phyloP scores from a whole-genome alignment of 1,140 invertebrate species.

The Drosophila biarmipes region DNA sequence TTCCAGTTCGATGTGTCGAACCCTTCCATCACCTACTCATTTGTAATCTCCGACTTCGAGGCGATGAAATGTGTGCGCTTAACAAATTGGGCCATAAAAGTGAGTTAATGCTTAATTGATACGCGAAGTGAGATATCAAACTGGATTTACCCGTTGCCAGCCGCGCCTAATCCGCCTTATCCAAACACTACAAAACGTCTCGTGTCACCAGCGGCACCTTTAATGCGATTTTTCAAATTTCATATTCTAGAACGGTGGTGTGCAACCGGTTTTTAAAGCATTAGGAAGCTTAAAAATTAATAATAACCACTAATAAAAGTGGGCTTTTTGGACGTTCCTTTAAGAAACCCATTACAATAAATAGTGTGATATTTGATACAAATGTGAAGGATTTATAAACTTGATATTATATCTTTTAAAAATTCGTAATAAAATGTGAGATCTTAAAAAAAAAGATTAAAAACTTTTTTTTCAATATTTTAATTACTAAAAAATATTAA shows the following conservation, averaged over 20 bases:
- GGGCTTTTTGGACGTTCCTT: slow-evolving; percentile 9
- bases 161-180: slow-evolving; percentile 24
- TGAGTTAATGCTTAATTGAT: slow-evolving; percentile 65
- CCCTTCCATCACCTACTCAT: slow-evolving; percentile 1
- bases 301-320: slow-evolving; percentile 7
- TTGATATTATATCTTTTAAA: no score
- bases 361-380: background rate
- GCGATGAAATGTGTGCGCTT: slow-evolving; percentile 68
- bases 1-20: slow-evolving; percentile 38
- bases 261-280: slow-evolving; percentile 4
- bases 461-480: no score
- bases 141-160: slow-evolving; percentile 57
- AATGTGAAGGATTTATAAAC: no score
- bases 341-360: slow-evolving; percentile 1
- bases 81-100: slow-evolving; percentile 76
- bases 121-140: slow-evolving; percentile 50
- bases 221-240: slow-evolving; percentile 30
- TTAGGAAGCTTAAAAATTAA: slow-evolving; percentile 3
- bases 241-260: slow-evolving; percentile 39
- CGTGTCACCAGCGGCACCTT: slow-evolving; percentile 50
- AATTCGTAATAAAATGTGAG: no score
- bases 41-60: slow-evolving; percentile 18
- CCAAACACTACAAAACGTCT: slow-evolving; percentile 37
- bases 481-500: no score
- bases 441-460: no score